Evolutionary conservation across 2,888 invertebrate species (phyloP), one percentile per base, ranked within the genome.

Genomic region (Trichogramma evanescens): DNA sequence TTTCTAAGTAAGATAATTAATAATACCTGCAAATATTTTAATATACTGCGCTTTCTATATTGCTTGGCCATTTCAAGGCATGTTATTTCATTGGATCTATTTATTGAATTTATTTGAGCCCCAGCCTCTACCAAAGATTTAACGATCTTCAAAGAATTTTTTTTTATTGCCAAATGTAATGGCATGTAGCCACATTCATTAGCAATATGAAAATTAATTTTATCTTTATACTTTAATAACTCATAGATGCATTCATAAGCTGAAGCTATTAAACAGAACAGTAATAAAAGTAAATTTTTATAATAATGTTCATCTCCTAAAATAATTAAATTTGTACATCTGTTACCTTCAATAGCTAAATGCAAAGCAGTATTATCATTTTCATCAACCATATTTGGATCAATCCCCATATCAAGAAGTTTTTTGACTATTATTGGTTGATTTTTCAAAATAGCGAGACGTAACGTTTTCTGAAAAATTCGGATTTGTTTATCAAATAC

Each of bases 21-120:
- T 26, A 26, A 26, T 26, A 26, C 26, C 26, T 26, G 26, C 26
- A 87, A 72, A 50, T 80, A 80, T 46, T 76, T 75, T 5, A 86
- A 74, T 9, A 85, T 82, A 4, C 79, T 74, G 1, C 70, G 65
- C 45, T 76, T 73, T 7, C 78, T 80, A 40, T 80, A 79, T 65
- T 84, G 82, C 0, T 88, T 84, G 0, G 89, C 89, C 66, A 85
- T 81, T 66, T 88, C 85, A 0, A 88, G 70, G 0, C 82, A 83
- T 38, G 84, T 86, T 66, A 83, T 81, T 9, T 86, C 87, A 56
- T 82, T 82, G 1, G 79, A 79, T 56, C 82, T 72, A 69, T 89
- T 88, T 4, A 74, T 74, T 44, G 80, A 73, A 61, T 84, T 82
- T 0, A 86, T 79, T 79, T 87, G 79, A 71, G 83, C 70, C 71